These are phyloP conservation scores for Prunella strophiata DNA, from an alignment of 2,797 vertebrate species.

Conservation along the genomic window DNA sequence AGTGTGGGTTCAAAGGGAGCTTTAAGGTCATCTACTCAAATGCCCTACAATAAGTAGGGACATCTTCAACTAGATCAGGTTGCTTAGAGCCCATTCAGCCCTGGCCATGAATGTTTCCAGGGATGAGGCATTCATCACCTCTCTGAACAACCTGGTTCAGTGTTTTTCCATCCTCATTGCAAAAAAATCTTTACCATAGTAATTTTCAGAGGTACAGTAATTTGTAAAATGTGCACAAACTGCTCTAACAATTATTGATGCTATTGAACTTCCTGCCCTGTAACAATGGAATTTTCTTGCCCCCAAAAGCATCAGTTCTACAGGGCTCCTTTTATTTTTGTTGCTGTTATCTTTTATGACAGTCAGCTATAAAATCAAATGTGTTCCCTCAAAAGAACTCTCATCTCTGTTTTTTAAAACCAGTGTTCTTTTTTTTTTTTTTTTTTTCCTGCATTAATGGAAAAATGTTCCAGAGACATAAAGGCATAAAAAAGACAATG, in stretches of 20 bases:
- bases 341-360: conserved; percentile 34
- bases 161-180: neutral
- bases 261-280: neutral
- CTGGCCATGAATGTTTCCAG: neutral
- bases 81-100: neutral
- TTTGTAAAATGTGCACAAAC: conserved; percentile 21
- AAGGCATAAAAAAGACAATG: neutral
- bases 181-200: neutral
- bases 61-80: neutral
- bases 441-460: neutral
- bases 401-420: conserved; percentile 27
- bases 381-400: conserved; percentile 9
- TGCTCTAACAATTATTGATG: neutral
- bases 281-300: neutral
- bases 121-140: neutral
- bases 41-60: neutral
- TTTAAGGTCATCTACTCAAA: neutral
- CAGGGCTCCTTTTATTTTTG: conserved; percentile 1
- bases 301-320: neutral
- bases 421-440: neutral
- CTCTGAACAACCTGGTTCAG: neutral
- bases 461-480: neutral
- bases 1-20: fast-evolving
- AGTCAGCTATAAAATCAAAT: conserved; percentile 29
- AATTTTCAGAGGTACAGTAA: neutral